Conservation (phyloP, 2,888 invertebrate species). For the Dryobota labecula region DNA sequence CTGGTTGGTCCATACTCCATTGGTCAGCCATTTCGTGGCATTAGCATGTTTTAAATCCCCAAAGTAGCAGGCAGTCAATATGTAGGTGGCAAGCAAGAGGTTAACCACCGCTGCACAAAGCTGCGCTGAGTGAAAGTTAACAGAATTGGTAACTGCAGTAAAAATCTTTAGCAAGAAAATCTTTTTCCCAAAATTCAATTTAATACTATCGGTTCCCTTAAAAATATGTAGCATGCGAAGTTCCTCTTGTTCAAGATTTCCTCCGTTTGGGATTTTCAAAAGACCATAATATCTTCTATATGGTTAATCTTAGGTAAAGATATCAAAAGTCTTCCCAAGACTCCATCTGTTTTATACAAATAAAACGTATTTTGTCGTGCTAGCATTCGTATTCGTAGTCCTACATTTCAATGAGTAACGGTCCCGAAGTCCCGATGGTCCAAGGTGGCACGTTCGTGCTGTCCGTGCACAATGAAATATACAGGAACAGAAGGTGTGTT, state of each 20-base stretch:
- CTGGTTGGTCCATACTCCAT: background rate
- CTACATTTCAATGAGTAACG: constrained; percentile 50
- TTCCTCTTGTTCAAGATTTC: background rate
- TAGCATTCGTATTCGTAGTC: constrained; percentile 13
- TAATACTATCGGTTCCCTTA: background rate
- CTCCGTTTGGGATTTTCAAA: background rate
- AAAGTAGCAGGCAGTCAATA: background rate
- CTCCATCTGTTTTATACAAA: background rate
- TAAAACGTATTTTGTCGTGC: background rate
- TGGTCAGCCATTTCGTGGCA: too few relatives aligned
- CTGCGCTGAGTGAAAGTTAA: constrained; percentile 18
- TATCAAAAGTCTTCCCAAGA: too few relatives aligned
- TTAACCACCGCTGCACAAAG: background rate
- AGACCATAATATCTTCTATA: too few relatives aligned
- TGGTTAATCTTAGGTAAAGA: background rate
- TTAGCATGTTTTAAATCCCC: background rate
- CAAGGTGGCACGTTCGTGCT: constrained; percentile 7
- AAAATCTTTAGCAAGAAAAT: too few relatives aligned
- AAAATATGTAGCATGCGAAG: background rate
- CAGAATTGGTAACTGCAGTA: too few relatives aligned
- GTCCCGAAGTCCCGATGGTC: constrained; percentile 13
- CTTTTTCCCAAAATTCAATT: too few relatives aligned
- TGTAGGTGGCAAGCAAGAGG: too few relatives aligned
- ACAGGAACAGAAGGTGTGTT: constrained; percentile 18
- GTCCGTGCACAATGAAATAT: background rate